Percentiles rank a stretch among this genome's conserved stretches.
phyloP scores from a whole-genome alignment of 2,797 vertebrate species.

The Pelochelys cantorii region DNA sequence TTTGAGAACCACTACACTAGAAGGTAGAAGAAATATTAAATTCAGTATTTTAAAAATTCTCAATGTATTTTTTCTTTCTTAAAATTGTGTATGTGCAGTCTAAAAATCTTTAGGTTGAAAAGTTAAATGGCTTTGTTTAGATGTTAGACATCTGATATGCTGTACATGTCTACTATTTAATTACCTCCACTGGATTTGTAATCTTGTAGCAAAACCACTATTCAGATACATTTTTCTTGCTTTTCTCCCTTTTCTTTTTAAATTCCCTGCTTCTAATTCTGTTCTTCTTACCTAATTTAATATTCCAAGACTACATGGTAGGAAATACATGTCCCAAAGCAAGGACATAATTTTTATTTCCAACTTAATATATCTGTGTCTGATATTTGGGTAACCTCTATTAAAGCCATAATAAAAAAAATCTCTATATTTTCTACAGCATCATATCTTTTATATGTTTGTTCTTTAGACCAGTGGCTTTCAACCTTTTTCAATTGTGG shows the following conservation, averaged over 20 bases:
- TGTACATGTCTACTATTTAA: constrained; percentile 67
- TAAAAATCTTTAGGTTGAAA: constrained; percentile 61
- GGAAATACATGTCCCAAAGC: constrained; percentile 37
- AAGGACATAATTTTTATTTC: constrained; percentile 50
- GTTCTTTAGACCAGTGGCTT: no score
- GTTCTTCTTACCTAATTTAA: constrained; percentile 44
- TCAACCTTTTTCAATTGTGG: no score
- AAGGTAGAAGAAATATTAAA: no score
- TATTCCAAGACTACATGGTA: constrained; percentile 42
- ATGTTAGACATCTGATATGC: constrained; percentile 65
- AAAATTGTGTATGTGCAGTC: constrained; percentile 68
- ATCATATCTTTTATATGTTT: constrained; percentile 22
- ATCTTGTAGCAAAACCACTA: constrained; percentile 60
- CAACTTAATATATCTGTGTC: neutral
- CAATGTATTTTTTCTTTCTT: constrained; percentile 53
- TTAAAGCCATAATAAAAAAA: constrained; percentile 25
- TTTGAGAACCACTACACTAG: no score
- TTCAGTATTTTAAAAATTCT: constrained; percentile 42
- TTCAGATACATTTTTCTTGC: constrained; percentile 62
- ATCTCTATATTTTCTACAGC: neutral
- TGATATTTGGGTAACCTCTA: constrained; percentile 16
- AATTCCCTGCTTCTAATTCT: constrained; percentile 54
- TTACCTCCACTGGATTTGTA: constrained; percentile 75
- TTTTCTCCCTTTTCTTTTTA: constrained; percentile 45
- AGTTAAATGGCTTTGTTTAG: constrained; percentile 68